Conservation (phyloP, 2,113 vertebrate species). For the Marmota monax region DNA sequence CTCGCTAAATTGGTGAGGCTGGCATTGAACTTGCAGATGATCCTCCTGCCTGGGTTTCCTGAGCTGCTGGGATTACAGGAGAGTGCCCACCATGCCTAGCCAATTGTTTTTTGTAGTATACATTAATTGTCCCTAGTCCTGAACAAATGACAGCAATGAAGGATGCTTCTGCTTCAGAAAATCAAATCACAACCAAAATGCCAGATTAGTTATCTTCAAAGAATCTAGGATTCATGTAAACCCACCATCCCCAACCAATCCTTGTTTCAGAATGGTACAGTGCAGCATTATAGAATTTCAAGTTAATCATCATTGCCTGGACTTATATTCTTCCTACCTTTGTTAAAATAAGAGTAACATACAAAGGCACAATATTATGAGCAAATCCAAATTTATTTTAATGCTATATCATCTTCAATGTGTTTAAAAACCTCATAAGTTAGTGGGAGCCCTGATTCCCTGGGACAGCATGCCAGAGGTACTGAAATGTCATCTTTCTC, state of each 20-base stretch:
- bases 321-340: background rate
- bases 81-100: too few relatives aligned
- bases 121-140: too few relatives aligned
- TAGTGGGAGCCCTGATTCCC: conserved; percentile 74
- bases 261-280: background rate
- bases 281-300: background rate
- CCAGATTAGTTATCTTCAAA: background rate
- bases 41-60: too few relatives aligned
- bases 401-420: conserved; percentile 74
- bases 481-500: conserved; percentile 54
- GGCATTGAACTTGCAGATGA: too few relatives aligned
- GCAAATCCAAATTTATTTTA: conserved; percentile 83
- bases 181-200: background rate
- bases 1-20: too few relatives aligned
- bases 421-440: conserved; percentile 81
- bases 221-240: background rate
- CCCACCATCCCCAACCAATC: background rate
- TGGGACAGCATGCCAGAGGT: conserved; percentile 76
- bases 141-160: background rate
- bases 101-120: too few relatives aligned
- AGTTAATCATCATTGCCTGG: background rate
- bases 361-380: conserved; percentile 74
- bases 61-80: too few relatives aligned
- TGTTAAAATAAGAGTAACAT: conserved; percentile 43
- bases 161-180: conserved; percentile 46